phyloP scores from a whole-genome alignment of 2,888 invertebrate genomes.

The Lathronympha strigana region DNA sequence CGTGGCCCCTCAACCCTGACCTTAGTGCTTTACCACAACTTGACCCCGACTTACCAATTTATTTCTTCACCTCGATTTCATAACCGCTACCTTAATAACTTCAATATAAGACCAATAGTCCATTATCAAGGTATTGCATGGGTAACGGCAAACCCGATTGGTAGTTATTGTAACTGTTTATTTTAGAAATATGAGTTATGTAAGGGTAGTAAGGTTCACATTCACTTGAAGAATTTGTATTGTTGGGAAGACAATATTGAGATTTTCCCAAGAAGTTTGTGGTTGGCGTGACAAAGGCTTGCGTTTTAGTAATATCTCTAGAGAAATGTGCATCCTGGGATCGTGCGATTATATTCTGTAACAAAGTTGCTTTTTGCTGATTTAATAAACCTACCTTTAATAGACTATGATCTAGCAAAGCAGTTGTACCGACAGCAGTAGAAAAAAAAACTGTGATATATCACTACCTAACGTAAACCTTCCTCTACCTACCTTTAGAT shows the following conservation, averaged over 20 bases:
- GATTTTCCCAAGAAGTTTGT: conserved; percentile 19
- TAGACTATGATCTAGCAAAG: too few species aligned
- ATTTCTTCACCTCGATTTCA: neutral
- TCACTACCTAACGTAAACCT: too few species aligned
- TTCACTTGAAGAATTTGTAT: neutral
- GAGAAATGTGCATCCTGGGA: neutral
- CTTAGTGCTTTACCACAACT: conserved; percentile 58
- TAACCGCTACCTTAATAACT: neutral
- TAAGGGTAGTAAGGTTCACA: neutral
- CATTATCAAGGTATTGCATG: conserved; percentile 3
- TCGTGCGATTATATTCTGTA: neutral
- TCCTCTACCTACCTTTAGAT: too few species aligned
- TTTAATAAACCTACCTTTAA: too few species aligned
- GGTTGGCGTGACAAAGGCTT: neutral
- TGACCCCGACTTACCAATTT: conserved; percentile 57
- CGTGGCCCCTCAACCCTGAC: conserved; percentile 63
- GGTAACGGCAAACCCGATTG: neutral
- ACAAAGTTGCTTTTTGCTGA: neutral
- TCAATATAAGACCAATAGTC: neutral
- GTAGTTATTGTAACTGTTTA: conserved; percentile 1
- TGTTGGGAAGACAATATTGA: conserved; percentile 28
- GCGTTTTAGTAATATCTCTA: neutral
- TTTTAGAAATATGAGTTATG: conserved; percentile 20
- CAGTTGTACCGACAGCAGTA: too few species aligned
- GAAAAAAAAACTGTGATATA: too few species aligned